phyloP scores from a whole-genome alignment of 2,113 vertebrate species.

The Clarias gariepinus region DNA sequence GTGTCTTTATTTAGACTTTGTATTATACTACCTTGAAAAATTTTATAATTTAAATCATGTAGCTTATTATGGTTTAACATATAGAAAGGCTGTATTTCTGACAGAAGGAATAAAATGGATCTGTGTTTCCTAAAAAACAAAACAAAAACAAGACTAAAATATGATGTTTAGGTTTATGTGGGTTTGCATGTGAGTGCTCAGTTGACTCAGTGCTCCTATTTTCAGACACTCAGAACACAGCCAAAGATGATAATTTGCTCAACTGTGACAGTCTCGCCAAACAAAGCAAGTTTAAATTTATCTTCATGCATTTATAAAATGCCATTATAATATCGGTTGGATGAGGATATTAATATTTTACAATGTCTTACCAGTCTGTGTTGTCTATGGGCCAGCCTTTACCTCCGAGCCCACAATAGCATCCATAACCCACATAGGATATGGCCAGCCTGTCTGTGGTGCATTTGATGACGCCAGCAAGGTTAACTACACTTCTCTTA shows the following conservation, averaged over 20 bases:
- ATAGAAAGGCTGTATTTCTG: neutral
- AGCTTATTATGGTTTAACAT: constrained; percentile 3
- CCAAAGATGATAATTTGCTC: constrained; percentile 43
- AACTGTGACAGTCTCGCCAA: neutral
- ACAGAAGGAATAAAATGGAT: neutral
- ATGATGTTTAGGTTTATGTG: constrained; percentile 38
- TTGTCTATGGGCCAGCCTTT: constrained; percentile 80
- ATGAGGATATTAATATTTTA: neutral
- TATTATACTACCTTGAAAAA: neutral
- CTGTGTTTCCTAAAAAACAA: neutral
- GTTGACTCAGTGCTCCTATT: constrained; percentile 55
- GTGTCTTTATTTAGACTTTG: neutral
- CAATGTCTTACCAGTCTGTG: constrained; percentile 78
- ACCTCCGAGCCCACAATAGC: constrained; percentile 87
- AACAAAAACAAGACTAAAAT: neutral
- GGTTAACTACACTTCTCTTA: constrained; percentile 78
- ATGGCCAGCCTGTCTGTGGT: constrained; percentile 77
- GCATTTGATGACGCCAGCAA: constrained; percentile 81
- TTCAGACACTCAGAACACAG: constrained; percentile 45
- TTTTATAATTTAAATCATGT: neutral
- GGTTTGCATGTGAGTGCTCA: constrained; percentile 60
- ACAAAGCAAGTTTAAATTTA: neutral
- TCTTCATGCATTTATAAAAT: neutral
- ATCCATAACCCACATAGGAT: constrained; percentile 81
- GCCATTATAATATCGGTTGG: neutral